Evolutionary conservation across 2,888 invertebrate genomes (phyloP), one percentile per base, ranked within the genome.

Genomic region (Sesia bembeciformis): DNA sequence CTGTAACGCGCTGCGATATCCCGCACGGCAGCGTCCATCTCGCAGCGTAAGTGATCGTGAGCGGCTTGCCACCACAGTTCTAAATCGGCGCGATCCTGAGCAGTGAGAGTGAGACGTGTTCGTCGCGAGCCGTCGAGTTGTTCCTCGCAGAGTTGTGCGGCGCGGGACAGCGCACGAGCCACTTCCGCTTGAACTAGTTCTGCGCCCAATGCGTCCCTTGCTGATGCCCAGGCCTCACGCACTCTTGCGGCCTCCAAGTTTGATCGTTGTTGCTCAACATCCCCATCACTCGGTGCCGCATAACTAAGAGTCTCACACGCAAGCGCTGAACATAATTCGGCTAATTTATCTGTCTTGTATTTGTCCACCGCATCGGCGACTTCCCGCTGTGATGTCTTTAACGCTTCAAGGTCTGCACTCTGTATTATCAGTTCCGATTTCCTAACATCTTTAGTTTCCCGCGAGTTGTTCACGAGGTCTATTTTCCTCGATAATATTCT

Each of bases 121-220:
- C 80, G 74, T 40, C 91, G 87, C 59, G 92, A 90, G 4, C 76
- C 79, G 50, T 90, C 90, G n/a, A 92, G 82, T 49, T 91, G 90
- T 42, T 83, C 85, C 67, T 94, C 94, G 72, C 94, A 94, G 4
- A 92, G 84, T 67, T 93, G 93, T 4, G 94, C 94, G 56, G 93
- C 94, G 49, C 93, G 90, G 67, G 91, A 88, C 70, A 95, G 90
- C 4, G 95, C 93, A 57, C 94, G 93, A 23, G 93, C 92, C 58
- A 95, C 94, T 81, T 95, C 95, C 0, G 94, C 93, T 69, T 94
- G 94, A 40, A 95, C 93, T 40, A 95, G 84, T 74, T 94, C 94
- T 3, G 93, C 91, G 65, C 93, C 94, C 0, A 95, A 93, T 2
- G 93, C 92, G 68, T 95, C 94, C 54, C 94, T 93, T 1, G 96